Evolutionary conservation across 2,888 invertebrate species (phyloP), one percentile per base, ranked within the genome.

Genomic region (Hedya salicella): DNA sequence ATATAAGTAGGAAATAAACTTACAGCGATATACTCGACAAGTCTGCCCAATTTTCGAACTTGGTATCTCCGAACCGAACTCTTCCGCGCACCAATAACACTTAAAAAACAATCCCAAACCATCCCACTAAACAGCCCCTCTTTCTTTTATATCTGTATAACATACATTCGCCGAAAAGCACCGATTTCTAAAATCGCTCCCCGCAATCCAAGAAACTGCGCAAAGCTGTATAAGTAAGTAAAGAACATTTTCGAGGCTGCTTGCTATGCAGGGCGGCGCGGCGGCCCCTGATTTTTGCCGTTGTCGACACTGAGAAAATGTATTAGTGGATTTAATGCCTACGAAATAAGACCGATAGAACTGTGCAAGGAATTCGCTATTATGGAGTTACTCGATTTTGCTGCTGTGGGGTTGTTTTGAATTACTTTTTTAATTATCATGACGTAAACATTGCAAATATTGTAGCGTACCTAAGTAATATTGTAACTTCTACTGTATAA

Each of bases 241-340:
- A 73, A 72, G 75, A 75, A 73, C 71, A 74, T 74, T 76, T 77
- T 68, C 72, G 72, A 68, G 72, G 63, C 91, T 91, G 79, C 75
- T 92, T 91, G 85, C 85, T 91, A 92, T 92, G 87, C 92, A 85
- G 86, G 83, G 77, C 87, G 81, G 79, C 82, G 76, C 78, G 69
- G 74, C 70, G 72, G 75, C 84, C 82, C 84, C 87, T 90, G 91
- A 92, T 92, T 93, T 92, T 91, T 89, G 86, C 81, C 83, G 82
- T 83, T 83, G 89, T 88, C 89, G 87, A 83, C 91, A 85, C 81
- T 77, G 80, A 79, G 79, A 84, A 89, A 90, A 91, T 90, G 88
- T 91, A 90, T 90, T 91, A 90, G 89, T 85, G 77, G 85, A 81
- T 86, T 89, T 88, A 86, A 86, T 87, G 85, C 83, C 83, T 81